phyloP scores from a whole-genome alignment of 2,888 invertebrate genomes.

The Patella caerulea region DNA sequence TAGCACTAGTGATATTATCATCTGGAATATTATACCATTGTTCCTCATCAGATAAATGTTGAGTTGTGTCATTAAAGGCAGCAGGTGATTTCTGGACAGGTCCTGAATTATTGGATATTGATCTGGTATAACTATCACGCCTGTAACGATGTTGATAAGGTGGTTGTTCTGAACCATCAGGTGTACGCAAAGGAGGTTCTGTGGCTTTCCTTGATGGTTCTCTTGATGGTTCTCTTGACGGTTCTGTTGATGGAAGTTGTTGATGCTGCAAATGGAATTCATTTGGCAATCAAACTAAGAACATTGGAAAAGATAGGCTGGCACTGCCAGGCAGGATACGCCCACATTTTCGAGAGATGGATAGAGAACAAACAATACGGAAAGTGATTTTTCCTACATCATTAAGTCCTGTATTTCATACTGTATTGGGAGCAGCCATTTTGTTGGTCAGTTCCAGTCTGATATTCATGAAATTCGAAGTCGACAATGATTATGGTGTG shows the following conservation, averaged over 20 bases:
- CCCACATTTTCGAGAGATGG: no score
- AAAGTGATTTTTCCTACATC: no score
- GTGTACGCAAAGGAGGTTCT: neutral
- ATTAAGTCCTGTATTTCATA: no score
- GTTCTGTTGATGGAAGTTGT: neutral
- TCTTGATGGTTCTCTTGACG: neutral
- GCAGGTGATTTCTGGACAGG: conserved; percentile 10
- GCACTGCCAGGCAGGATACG: no score
- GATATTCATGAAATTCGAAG: no score
- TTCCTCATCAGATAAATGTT: neutral
- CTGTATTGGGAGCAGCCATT: no score
- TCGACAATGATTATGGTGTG: no score
- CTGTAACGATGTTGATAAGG: conserved; percentile 31
- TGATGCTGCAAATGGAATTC: no score
- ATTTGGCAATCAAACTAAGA: no score
- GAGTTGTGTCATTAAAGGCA: neutral
- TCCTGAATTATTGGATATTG: conserved; percentile 29
- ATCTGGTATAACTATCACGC: conserved; percentile 43
- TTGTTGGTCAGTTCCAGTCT: no score
- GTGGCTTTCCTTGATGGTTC: neutral
- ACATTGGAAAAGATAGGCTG: no score
- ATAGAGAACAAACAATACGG: no score
- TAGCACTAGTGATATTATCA: conserved; percentile 4
- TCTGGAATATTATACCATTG: neutral
- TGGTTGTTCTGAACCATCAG: neutral